Percentiles rank a stretch among this genome's conserved stretches.
Evolutionary conservation across 1,140 invertebrate genomes (phyloP).

Genomic region (Caligus rogercresseyi): DNA sequence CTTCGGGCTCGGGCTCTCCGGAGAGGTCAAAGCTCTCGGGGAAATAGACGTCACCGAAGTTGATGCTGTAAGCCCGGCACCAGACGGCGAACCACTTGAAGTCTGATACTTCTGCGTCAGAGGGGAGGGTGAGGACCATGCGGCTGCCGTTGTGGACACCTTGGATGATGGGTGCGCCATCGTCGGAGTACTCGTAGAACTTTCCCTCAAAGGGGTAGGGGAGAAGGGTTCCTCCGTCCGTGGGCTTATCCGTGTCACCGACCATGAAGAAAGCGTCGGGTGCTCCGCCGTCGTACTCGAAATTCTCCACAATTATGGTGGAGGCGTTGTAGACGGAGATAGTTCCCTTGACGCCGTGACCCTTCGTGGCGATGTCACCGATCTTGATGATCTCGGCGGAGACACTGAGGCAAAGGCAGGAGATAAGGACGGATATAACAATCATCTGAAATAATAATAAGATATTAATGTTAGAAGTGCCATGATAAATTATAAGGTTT

Average conservation of each 20-base stretch:
- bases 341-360: neutral
- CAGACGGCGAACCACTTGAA: conserved; percentile 19
- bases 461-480: too few species aligned
- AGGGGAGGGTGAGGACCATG: conserved; percentile 6
- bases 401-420: neutral
- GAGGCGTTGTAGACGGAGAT: neutral
- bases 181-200: conserved; percentile 13
- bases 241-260: conserved; percentile 57
- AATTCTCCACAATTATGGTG: conserved; percentile 4
- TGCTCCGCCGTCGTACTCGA: conserved; percentile 57
- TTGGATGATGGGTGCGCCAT: neutral
- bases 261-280: conserved; percentile 82
- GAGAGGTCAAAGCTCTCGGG: neutral
- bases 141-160: neutral
- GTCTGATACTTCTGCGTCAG: neutral
- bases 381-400: conserved; percentile 1
- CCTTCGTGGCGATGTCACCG: neutral
- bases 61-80: conserved; percentile 9
- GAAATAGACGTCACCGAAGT: conserved; percentile 12
- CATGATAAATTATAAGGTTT: too few species aligned
- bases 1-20: neutral
- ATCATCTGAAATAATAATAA: neutral
- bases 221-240: neutral
- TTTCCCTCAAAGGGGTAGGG: conserved; percentile 13
- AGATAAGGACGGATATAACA: neutral